phyloP scores from a whole-genome alignment of 2,888 invertebrate genomes.

The Callyntrura guangdongensis region DNA sequence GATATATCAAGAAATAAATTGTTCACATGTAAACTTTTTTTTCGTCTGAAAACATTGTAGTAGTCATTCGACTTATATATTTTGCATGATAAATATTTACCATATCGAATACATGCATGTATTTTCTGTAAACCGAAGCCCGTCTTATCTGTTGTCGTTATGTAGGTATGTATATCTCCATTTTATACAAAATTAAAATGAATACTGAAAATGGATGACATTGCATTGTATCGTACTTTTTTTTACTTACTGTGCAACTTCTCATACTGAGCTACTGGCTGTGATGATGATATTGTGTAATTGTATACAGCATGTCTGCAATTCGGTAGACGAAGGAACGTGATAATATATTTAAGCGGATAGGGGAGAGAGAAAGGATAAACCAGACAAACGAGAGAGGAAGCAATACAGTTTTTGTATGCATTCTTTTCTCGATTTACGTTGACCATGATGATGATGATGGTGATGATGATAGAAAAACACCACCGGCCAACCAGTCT shows the following conservation, averaged over 20 bases:
- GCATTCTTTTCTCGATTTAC: constrained; percentile 58
- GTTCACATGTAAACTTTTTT: constrained; percentile 24
- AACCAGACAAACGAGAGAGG: constrained; percentile 42
- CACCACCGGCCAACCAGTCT: constrained; percentile 38
- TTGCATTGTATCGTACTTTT: neutral
- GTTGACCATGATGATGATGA: neutral
- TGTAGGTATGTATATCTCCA: neutral
- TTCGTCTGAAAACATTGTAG: neutral
- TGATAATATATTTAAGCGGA: constrained; percentile 41
- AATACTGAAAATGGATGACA: constrained; percentile 43
- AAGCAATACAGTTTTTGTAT: constrained; percentile 62
- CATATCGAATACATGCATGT: neutral
- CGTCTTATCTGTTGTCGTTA: constrained; percentile 12
- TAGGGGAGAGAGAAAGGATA: neutral
- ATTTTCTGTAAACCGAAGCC: constrained; percentile 29
- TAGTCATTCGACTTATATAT: neutral
- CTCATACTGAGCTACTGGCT: neutral
- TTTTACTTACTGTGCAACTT: neutral
- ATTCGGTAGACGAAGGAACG: constrained; percentile 35
- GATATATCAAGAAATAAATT: constrained; percentile 61
- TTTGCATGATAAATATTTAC: neutral
- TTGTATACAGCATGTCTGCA: neutral
- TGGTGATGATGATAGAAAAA: constrained; percentile 42
- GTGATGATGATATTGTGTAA: neutral
- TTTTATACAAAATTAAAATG: neutral